These are phyloP conservation scores for Hymenochirus boettgeri DNA, from an alignment of 2,113 vertebrate genomes.

Conservation along the genomic window DNA sequence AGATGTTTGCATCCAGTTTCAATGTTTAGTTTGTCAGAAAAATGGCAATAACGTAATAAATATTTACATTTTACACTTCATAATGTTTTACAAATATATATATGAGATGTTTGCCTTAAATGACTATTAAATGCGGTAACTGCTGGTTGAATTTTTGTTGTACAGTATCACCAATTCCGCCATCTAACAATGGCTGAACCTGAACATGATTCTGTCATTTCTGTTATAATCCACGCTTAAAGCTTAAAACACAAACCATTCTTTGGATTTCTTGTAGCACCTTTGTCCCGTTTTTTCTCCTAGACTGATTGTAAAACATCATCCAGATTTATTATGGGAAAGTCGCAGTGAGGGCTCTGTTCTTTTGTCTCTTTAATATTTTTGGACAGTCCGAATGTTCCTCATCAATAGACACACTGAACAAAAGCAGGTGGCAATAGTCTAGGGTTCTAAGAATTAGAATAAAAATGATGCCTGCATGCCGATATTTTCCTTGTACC, in stretches of 20 bases:
- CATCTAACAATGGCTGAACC: neutral
- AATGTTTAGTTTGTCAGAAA: too few relatives aligned
- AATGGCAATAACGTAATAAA: too few relatives aligned
- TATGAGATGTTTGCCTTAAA: too few relatives aligned
- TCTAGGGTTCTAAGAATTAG: slow-evolving; percentile 9
- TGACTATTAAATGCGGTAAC: too few relatives aligned
- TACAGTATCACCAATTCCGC: neutral
- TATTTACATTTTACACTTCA: too few relatives aligned
- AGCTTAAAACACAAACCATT: neutral
- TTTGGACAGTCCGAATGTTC: slow-evolving; percentile 25
- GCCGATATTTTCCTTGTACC: slow-evolving; percentile 13
- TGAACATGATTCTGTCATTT: neutral
- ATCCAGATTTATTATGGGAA: neutral
- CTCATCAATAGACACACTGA: slow-evolving; percentile 33
- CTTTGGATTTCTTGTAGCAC: neutral
- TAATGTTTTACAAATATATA: too few relatives aligned
- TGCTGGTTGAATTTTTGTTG: too few relatives aligned
- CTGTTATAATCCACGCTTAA: neutral
- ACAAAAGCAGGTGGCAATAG: slow-evolving; percentile 37
- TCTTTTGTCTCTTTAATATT: slow-evolving; percentile 11
- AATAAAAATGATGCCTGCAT: slow-evolving; percentile 17
- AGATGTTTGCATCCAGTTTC: too few relatives aligned
- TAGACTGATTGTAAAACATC: too few relatives aligned
- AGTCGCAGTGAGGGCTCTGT: neutral
- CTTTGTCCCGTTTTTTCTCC: too few relatives aligned